These are phyloP conservation scores for Pseudorasbora parva DNA, from an alignment of 2,113 vertebrate species.

Conservation along the genomic window DNA sequence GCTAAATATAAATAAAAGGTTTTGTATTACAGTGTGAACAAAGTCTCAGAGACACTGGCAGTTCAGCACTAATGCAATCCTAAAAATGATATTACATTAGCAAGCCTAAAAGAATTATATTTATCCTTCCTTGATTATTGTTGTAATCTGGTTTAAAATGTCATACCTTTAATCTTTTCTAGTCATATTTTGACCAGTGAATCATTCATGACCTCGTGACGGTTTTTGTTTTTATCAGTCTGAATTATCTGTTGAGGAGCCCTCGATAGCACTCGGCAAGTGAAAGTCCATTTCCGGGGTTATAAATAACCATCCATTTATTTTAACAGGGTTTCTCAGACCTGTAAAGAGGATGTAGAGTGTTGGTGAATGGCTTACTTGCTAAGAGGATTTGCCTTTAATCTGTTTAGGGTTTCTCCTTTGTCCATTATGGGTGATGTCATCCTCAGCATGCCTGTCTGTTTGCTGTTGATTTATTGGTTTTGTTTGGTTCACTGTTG, in stretches of 20 bases:
- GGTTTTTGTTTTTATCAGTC: background rate
- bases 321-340: constrained; percentile 55
- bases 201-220: background rate
- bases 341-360: constrained; percentile 56
- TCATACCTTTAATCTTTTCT: background rate
- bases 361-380: constrained; percentile 59
- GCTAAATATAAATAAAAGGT: too few relatives aligned
- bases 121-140: background rate
- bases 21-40: too few relatives aligned
- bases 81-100: background rate
- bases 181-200: background rate
- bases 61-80: background rate
- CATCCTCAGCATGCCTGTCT: constrained; percentile 49
- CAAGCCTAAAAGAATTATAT: background rate
- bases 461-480: constrained; percentile 59
- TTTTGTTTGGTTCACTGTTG: background rate
- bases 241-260: background rate
- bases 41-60: background rate
- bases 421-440: constrained; percentile 46
- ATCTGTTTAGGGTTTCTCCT: constrained; percentile 71
- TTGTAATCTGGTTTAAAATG: background rate
- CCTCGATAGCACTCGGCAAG: background rate
- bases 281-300: constrained; percentile 12
- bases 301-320: constrained; percentile 62
- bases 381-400: constrained; percentile 74